phyloP scores from a whole-genome alignment of 2,113 vertebrate species.

The Oriolus oriolus region DNA sequence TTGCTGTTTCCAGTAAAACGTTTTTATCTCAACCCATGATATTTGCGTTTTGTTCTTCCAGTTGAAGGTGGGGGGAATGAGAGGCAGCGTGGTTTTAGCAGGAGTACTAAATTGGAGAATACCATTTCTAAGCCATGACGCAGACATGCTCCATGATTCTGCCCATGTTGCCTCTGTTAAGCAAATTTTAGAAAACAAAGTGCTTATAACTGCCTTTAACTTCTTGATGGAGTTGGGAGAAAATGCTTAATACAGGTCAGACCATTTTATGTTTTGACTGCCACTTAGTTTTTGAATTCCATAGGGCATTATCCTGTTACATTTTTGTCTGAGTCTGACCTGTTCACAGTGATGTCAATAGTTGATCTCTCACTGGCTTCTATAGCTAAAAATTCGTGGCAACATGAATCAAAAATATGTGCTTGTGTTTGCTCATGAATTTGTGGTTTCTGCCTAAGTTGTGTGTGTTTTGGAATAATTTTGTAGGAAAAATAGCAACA shows the following conservation, averaged over 20 bases:
- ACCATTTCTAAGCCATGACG: not conserved
- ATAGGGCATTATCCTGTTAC: not conserved
- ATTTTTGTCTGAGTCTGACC: not conserved
- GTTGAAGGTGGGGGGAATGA: accelerated
- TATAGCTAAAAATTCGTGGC: not conserved
- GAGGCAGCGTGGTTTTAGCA: not conserved
- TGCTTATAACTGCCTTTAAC: not conserved
- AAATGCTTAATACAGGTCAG: not conserved
- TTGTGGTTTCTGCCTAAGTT: not conserved
- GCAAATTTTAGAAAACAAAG: not conserved
- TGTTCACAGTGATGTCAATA: not conserved
- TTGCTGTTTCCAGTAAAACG: not conserved
- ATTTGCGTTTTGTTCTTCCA: not conserved
- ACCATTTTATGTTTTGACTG: not conserved
- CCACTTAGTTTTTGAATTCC: not conserved
- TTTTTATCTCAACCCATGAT: not conserved
- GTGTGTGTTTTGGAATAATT: not conserved
- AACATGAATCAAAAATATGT: not conserved
- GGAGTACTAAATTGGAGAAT: not conserved
- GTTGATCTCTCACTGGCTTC: not conserved
- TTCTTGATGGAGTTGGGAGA: not conserved
- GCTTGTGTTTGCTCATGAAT: not conserved
- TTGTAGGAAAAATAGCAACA: not conserved
- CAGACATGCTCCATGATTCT: not conserved
- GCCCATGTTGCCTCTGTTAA: not conserved